Conservation (phyloP, 2,888 invertebrate genomes). For the Ptilodon capucinus region DNA sequence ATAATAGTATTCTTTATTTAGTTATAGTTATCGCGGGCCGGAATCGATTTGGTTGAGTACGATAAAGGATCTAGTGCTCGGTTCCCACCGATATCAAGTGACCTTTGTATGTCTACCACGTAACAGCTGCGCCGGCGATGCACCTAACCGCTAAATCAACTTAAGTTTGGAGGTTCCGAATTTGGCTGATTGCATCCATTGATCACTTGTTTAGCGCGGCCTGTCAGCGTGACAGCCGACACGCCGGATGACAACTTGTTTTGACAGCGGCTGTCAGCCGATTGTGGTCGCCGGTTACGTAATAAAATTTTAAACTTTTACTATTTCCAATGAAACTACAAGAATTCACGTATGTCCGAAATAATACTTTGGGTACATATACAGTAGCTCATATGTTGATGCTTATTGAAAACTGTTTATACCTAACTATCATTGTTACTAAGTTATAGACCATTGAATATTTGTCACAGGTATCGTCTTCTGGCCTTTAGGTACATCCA, state of each 20-base stretch:
- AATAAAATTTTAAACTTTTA: background rate
- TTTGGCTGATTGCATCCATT: background rate
- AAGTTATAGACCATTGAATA: no score
- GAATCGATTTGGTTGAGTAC: background rate
- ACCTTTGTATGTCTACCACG: background rate
- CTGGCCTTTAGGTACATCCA: no score
- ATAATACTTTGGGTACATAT: no score
- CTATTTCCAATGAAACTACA: background rate
- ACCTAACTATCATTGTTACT: no score
- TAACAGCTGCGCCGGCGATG: background rate
- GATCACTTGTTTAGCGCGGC: background rate
- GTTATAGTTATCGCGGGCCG: background rate
- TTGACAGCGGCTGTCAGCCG: slow-evolving; percentile 10
- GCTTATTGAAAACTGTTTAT: no score
- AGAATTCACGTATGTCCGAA: no score
- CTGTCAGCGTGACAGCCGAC: slow-evolving; percentile 7
- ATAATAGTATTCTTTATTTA: no score
- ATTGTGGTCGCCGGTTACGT: background rate
- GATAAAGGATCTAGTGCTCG: background rate
- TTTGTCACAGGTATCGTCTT: no score
- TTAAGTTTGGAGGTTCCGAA: background rate
- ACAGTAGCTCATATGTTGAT: no score
- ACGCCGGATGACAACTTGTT: slow-evolving; percentile 4
- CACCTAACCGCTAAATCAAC: background rate
- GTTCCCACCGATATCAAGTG: background rate